These are phyloP conservation scores for Dastarcus helophoroides DNA, from an alignment of 2,888 invertebrate genomes.

Conservation along the genomic window DNA sequence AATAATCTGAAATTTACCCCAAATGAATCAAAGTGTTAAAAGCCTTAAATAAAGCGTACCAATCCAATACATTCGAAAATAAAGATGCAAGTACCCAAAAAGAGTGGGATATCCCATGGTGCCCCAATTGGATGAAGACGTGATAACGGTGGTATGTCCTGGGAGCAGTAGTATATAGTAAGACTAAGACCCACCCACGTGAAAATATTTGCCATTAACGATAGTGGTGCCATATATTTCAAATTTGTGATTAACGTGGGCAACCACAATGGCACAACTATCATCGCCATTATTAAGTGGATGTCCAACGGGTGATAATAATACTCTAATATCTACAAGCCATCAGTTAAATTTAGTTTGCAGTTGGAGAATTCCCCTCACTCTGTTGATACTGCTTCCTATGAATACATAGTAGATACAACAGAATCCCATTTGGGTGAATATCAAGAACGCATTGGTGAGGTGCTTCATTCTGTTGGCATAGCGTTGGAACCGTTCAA, in stretches of 20 bases:
- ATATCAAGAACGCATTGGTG: constrained; percentile 72
- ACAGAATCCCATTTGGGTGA: constrained; percentile 90
- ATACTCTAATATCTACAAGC: constrained; percentile 48
- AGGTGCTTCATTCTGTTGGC: constrained; percentile 48
- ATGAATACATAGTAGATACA: constrained; percentile 92
- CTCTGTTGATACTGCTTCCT: constrained; percentile 65
- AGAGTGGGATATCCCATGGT: constrained; percentile 56
- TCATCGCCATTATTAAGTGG: constrained; percentile 55
- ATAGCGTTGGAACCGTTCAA: constrained; percentile 44
- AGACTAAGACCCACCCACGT: constrained; percentile 59
- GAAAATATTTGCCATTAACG: constrained; percentile 59
- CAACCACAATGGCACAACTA: constrained; percentile 54
- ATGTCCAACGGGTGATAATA: constrained; percentile 47
- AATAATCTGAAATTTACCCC: constrained; percentile 52
- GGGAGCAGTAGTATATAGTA: constrained; percentile 59
- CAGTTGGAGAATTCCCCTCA: too few relatives aligned
- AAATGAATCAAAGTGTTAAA: background rate
- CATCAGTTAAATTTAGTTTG: background rate
- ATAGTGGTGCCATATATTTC: constrained; percentile 58
- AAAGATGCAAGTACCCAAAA: constrained; percentile 85
- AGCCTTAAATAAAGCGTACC: constrained; percentile 57
- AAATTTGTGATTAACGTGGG: constrained; percentile 61
- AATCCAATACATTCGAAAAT: constrained; percentile 87
- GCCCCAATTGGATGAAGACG: constrained; percentile 47
- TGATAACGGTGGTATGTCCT: constrained; percentile 51